Evolutionary conservation across 2,888 invertebrate species (phyloP).

Genomic region (Ferdinandea cuprea): DNA sequence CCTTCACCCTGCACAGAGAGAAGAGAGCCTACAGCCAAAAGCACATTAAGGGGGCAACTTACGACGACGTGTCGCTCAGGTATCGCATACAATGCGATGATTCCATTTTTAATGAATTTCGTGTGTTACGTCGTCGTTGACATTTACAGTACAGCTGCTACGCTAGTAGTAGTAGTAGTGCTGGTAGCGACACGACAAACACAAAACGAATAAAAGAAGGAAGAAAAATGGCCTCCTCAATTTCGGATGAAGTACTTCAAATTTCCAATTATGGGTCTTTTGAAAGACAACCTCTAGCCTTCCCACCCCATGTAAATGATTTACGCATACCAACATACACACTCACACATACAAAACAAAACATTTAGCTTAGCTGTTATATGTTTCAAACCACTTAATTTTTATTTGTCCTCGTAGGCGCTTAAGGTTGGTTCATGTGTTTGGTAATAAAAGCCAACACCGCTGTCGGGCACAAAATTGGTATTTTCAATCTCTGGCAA

Average conservation of each 20-base stretch:
- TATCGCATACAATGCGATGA: constrained; percentile 12
- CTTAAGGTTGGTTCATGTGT: constrained; percentile 1
- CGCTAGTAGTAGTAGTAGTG: not conserved
- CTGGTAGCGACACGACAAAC: not conserved
- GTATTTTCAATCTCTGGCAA: constrained; percentile 9
- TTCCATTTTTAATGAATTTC: constrained; percentile 42
- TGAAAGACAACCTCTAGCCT: not conserved
- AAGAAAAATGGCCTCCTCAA: not conserved
- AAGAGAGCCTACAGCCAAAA: not conserved
- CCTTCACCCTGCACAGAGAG: not conserved
- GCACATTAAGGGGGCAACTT: not conserved
- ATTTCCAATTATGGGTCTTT: constrained; percentile 54
- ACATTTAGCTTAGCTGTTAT: constrained; percentile 6
- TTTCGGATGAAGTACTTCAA: constrained; percentile 19
- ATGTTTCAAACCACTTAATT: constrained; percentile 49
- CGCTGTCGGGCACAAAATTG: constrained; percentile 21
- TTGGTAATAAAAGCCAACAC: constrained; percentile 1
- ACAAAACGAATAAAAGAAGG: constrained; percentile 18
- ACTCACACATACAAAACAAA: too few relatives aligned
- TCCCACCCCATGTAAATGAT: not conserved
- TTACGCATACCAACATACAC: not conserved
- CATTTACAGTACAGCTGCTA: too few relatives aligned
- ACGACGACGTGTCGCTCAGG: constrained; percentile 7
- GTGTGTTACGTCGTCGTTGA: not conserved
- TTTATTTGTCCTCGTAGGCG: constrained; percentile 5